Base-by-base conservation (phyloP, 1,140 invertebrate species). In the Caerostris extrusa region DNA sequence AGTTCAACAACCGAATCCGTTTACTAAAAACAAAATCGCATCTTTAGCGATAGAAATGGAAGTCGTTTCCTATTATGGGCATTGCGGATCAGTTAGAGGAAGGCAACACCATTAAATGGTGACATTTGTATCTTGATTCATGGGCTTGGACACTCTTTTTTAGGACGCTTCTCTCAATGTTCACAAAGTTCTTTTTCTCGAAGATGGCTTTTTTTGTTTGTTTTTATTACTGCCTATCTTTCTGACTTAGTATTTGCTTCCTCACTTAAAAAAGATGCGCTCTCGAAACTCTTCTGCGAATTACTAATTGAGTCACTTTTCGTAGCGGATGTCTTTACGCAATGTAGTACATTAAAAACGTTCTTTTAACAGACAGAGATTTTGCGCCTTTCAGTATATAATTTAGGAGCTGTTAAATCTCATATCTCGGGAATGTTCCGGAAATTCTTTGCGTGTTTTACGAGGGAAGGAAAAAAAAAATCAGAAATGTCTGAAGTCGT, bases 121-220 rank as follows among this genome's bases (percentile, higher is more conserved):
- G 92, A 93, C 92, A 93, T 69, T 88, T 53, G 92, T 93, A 93
- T 93, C 92, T 89, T 93, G 91, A 93, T 93, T 93, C 91, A 93
- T 93, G 83, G 91, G 10, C 82, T 14, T 53, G 64, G 19, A 86
- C 55, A 53, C 77, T 86, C 83, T 86, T 87, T 86, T 87, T 87
- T 60, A 60, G 56, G 56, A 86, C 60, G 61, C 90, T 67, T 92
- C 71, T 50, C 57, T 77, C 71, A 14, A 77, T 77, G 77, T 67
- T 71, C 91, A 93, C 92, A 93, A 93, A 64, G 57, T 83, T 55
- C 61, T 87, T 86, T 83, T 87, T 86, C 82, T 93, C 34, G 85
- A 55, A 77, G 60, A 5, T 8, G 34, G 12, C 53, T 85, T 85
- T 85, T 91, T 90, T 90, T 58, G 64, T 88, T 88, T 91, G 56